Evolutionary conservation across 2,797 vertebrate species (phyloP).

Genomic region (Enteromius trimaculatus): DNA sequence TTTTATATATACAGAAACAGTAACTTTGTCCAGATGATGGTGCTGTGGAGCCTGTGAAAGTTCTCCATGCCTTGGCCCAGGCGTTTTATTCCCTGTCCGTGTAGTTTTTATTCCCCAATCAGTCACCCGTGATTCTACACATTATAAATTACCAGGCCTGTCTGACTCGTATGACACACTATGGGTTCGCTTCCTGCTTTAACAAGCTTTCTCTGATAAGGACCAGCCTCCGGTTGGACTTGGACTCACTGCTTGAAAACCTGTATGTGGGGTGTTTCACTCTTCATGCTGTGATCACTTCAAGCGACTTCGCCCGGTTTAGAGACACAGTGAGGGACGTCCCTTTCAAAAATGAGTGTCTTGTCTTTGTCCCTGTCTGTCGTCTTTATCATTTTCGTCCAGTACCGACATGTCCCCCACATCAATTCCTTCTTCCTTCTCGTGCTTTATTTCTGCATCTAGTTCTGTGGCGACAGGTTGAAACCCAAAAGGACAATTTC

Average conservation of each 20-base stretch:
- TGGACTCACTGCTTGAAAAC: not conserved
- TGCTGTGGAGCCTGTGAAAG: conserved; percentile 78
- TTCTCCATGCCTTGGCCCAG: conserved; percentile 30
- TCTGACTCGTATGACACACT: not conserved
- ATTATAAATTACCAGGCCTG: not conserved
- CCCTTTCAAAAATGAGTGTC: conserved; percentile 41
- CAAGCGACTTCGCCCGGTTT: not conserved
- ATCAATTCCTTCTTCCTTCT: conserved; percentile 43
- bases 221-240: not conserved
- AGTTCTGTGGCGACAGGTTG: conserved; percentile 97
- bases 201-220: conserved; percentile 23
- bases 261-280: conserved; percentile 71
- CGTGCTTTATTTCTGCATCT: conserved; percentile 70
- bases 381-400: conserved; percentile 42
- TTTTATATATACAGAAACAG: conserved; percentile 16
- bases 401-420: conserved; percentile 51
- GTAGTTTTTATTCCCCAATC: not conserved
- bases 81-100: conserved; percentile 10
- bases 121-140: not conserved
- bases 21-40: conserved; percentile 78
- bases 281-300: conserved; percentile 54
- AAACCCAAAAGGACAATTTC: conserved; percentile 97
- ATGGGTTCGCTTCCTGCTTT: not conserved
- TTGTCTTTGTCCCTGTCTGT: conserved; percentile 36
- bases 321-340: not conserved